Evolutionary conservation across 2,888 invertebrate genomes (phyloP).

Genomic region (Cheilosia variabilis): DNA sequence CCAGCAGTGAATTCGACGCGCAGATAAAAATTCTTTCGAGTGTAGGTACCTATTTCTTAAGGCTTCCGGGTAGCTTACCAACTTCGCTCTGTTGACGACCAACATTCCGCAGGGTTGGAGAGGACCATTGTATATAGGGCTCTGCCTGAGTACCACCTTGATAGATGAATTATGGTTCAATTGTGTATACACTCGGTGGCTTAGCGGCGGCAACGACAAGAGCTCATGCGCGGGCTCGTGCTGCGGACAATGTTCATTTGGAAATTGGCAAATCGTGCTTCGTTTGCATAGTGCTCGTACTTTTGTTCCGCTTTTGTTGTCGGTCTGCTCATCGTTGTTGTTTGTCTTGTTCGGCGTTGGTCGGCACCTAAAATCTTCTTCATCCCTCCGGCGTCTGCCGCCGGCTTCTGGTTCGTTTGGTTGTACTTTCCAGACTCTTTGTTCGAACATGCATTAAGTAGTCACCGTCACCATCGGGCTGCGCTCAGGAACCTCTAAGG

Average conservation of each 20-base stretch:
- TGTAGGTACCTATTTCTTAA: neutral
- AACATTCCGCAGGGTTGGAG: slow-evolving; percentile 7
- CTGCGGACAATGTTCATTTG: slow-evolving; percentile 66
- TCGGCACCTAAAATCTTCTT: slow-evolving; percentile 55
- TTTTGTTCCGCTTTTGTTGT: slow-evolving; percentile 52
- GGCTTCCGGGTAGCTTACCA: neutral
- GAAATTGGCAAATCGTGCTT: slow-evolving; percentile 72
- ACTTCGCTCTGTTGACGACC: neutral
- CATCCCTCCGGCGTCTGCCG: slow-evolving; percentile 4
- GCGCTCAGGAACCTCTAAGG: neutral
- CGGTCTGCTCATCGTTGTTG: slow-evolving; percentile 51
- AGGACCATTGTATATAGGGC: neutral
- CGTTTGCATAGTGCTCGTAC: slow-evolving; percentile 70
- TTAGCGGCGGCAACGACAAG: neutral
- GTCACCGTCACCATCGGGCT: slow-evolving; percentile 53
- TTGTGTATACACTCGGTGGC: slow-evolving; percentile 44
- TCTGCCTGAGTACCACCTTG: slow-evolving; percentile 27
- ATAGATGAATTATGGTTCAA: slow-evolving; percentile 72
- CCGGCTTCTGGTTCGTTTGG: slow-evolving; percentile 21
- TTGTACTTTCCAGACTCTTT: slow-evolving; percentile 65
- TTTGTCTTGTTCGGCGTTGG: slow-evolving; percentile 67
- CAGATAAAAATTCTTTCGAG: neutral
- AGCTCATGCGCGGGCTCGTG: slow-evolving; percentile 50
- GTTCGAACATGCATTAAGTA: slow-evolving; percentile 74
- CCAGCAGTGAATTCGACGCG: neutral